These are phyloP conservation scores for Anableps anableps DNA, from an alignment of 2,797 vertebrate species.

Conservation along the genomic window DNA sequence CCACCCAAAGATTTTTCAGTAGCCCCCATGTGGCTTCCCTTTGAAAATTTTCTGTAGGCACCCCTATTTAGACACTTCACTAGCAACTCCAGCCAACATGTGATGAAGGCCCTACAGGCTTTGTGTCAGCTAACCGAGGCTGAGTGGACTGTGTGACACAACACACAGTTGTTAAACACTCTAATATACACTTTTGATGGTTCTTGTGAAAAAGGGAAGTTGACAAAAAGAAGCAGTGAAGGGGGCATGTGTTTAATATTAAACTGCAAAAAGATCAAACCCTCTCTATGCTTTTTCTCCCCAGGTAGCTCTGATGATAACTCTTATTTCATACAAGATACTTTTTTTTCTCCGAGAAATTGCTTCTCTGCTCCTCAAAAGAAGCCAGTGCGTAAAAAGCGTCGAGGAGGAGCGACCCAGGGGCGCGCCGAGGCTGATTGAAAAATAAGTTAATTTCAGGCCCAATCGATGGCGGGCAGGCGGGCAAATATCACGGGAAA, in stretches of 20 bases:
- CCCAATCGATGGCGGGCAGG: constrained; percentile 99
- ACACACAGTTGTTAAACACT: neutral
- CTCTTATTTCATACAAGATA: constrained; percentile 80
- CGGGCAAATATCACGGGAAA: constrained; percentile 99
- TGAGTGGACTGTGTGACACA: constrained; percentile 55
- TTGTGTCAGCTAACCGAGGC: constrained; percentile 10
- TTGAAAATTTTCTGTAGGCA: neutral
- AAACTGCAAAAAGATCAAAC: constrained; percentile 79
- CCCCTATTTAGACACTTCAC: neutral
- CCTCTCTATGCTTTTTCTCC: constrained; percentile 57
- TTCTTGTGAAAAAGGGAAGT: constrained; percentile 38
- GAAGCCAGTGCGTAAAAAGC: constrained; percentile 86
- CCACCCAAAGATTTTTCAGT: neutral
- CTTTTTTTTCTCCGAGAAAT: constrained; percentile 87
- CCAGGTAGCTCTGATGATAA: constrained; percentile 77
- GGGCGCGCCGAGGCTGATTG: constrained; percentile 96
- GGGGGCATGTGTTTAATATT: constrained; percentile 65
- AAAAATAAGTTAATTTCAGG: constrained; percentile 99
- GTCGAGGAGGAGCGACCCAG: constrained; percentile 91
- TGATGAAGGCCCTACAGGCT: neutral
- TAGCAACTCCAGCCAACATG: neutral
- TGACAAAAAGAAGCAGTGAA: constrained; percentile 11
- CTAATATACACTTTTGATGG: constrained; percentile 49
- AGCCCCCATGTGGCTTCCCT: neutral
- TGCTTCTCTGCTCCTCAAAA: constrained; percentile 89